Percentiles rank a stretch among this genome's conserved stretches.
phyloP scores from a whole-genome alignment of 2,888 invertebrate genomes.

The Hydroisotoma schaefferi region DNA sequence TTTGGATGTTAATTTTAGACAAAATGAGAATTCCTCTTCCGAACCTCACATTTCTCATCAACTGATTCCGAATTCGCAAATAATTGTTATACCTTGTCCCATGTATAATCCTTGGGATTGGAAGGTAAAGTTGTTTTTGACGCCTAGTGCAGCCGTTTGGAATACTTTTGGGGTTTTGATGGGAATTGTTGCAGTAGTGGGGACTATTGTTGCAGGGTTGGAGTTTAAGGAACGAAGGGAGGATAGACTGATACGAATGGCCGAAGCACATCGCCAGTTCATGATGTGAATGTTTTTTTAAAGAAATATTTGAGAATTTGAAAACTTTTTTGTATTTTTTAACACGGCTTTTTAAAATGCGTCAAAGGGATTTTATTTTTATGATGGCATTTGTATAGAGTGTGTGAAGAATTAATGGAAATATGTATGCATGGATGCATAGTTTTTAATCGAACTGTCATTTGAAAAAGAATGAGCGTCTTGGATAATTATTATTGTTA shows the following conservation, averaged over 20 bases:
- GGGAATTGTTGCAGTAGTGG: constrained; percentile 79
- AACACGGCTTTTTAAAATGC: too few relatives aligned
- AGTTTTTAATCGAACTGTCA: too few relatives aligned
- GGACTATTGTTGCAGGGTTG: constrained; percentile 75
- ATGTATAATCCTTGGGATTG: constrained; percentile 71
- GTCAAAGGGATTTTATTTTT: too few relatives aligned
- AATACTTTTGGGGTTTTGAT: constrained; percentile 84
- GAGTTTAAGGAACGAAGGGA: constrained; percentile 86
- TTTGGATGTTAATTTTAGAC: constrained; percentile 66
- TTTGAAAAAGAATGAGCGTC: too few relatives aligned
- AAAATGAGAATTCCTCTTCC: constrained; percentile 12
- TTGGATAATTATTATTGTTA: too few relatives aligned
- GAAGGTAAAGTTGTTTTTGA: constrained; percentile 89
- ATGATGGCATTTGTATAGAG: too few relatives aligned
- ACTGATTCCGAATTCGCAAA: constrained; percentile 95
- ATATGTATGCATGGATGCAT: too few relatives aligned
- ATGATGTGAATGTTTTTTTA: too few relatives aligned
- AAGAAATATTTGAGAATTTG: too few relatives aligned
- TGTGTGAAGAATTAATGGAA: too few relatives aligned
- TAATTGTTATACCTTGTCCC: constrained; percentile 85
- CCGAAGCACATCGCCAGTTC: constrained; percentile 78
- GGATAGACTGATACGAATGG: constrained; percentile 71
- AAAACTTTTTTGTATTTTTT: too few relatives aligned
- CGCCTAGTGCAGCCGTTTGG: constrained; percentile 88
- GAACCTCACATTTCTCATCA: constrained; percentile 71